Evolutionary conservation across 2,888 invertebrate species (phyloP), one percentile per base, ranked within the genome.

Genomic region (Eilema caniola): DNA sequence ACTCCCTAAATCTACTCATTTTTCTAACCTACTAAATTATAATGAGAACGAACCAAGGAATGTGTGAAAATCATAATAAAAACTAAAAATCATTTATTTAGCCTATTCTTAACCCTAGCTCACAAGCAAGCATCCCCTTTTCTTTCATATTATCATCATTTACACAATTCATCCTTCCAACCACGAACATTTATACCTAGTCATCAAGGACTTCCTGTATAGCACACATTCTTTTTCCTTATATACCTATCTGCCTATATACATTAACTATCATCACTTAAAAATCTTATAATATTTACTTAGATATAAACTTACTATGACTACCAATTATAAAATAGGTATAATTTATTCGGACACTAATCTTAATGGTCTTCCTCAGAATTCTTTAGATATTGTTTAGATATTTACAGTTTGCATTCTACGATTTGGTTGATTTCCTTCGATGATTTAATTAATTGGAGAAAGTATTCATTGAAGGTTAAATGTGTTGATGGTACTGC

Each of bases 1-100:
- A 77, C 73, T 59, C 70, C 66, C 73, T 69, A 74, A n/a, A n/a
- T n/a, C n/a, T 37, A 69, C 24, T 37, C 31, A 31, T 23, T 28
- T 37, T 73, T 67, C 75, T 78, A 79, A 25, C 62, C 74, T 76
- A 75, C 53, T 25, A 62, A 80, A 79, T 70, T 2, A 81, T 67
- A 74, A 28, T 33, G 31, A 73, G 11, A 74, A 76, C 24, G 10
- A 81, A 81, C 78, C n/a, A 47, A 81, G 69, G 37, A 61, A 31
- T n/a, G 60, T 79, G 69, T 59, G 62, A 37, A 79, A 73, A 72
- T 41, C 56, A 76, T 14, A 20, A 3, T 72, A 79, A 73, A 33
- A 81, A 81, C 72, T 73, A 24, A 81, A 70, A 77, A 73, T 47
- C 41, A 16, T 41, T 41, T 41, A 3, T 4, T 7, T 41, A 16